Evolutionary conservation across 2,113 vertebrate species (phyloP).

Genomic region (Macrotus californicus): DNA sequence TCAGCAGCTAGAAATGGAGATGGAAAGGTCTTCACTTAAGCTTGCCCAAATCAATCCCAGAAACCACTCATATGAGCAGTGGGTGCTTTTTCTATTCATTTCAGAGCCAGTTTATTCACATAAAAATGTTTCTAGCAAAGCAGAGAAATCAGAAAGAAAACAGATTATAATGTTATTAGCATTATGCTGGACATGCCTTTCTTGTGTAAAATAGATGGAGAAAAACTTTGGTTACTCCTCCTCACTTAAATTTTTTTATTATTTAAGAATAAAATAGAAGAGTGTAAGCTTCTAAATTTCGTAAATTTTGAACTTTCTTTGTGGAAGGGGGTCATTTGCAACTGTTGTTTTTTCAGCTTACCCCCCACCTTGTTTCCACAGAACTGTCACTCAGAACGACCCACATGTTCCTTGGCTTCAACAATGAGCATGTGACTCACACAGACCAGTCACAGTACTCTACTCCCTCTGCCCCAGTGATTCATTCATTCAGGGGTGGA

Average conservation of each 20-base stretch:
- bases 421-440: not conserved
- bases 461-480: not conserved
- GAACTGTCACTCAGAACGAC: not conserved
- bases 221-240: not conserved
- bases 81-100: slow-evolving; percentile 3
- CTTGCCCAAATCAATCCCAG: slow-evolving; percentile 18
- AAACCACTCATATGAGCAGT: not conserved
- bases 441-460: not conserved
- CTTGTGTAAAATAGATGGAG: not conserved
- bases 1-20: slow-evolving; percentile 73
- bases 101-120: slow-evolving; percentile 8
- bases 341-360: not conserved
- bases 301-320: not conserved
- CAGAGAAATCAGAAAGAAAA: slow-evolving; percentile 11
- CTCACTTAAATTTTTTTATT: not conserved
- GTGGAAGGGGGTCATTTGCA: not conserved
- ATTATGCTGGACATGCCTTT: not conserved
- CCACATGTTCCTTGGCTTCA: not conserved
- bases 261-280: too few species aligned
- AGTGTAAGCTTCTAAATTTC: not conserved
- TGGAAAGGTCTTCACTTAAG: slow-evolving; percentile 54
- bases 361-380: not conserved
- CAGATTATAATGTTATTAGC: slow-evolving; percentile 19
- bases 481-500: not conserved
- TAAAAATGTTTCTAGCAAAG: slow-evolving; percentile 25